Percentiles rank a stretch among this genome's conserved stretches.
phyloP scores from a whole-genome alignment of 2,888 invertebrate genomes.

The Amphipoea oculea region DNA sequence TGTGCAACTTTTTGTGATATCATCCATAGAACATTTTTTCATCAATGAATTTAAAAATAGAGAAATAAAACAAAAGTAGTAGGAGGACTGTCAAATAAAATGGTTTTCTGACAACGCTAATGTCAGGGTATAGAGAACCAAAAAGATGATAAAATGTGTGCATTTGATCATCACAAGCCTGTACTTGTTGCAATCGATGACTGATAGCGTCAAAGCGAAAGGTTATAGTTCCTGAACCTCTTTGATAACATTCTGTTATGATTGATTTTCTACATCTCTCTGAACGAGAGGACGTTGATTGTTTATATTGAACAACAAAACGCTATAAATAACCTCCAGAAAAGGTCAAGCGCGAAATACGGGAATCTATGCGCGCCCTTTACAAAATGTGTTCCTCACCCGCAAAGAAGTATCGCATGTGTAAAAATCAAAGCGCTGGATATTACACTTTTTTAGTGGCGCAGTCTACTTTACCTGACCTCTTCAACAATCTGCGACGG shows the following conservation, averaged over 20 bases:
- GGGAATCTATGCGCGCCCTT: constrained; percentile 80
- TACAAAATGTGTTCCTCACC: constrained; percentile 67
- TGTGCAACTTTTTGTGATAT: neutral
- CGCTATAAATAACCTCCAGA: constrained; percentile 83
- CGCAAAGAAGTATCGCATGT: constrained; percentile 45
- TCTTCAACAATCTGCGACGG: constrained; percentile 72
- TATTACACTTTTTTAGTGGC: constrained; percentile 12
- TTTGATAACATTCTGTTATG: constrained; percentile 53
- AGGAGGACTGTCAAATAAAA: constrained; percentile 28
- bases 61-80: constrained; percentile 33
- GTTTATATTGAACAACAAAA: constrained; percentile 80
- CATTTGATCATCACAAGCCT: constrained; percentile 38
- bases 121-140: neutral
- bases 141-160: neutral
- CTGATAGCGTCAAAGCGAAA: constrained; percentile 59
- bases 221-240: constrained; percentile 64
- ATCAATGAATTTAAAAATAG: neutral
- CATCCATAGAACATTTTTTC: neutral
- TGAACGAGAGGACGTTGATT: constrained; percentile 76
- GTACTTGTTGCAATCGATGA: constrained; percentile 62
- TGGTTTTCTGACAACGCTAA: constrained; percentile 21
- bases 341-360: constrained; percentile 87
- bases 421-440: neutral
- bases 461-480: constrained; percentile 74
- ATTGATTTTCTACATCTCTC: constrained; percentile 52